Evolutionary conservation across 64 coral and sea anemone genomes (phyloP), one percentile per base, ranked within the genome.

Genomic region (Actinia equina): DNA sequence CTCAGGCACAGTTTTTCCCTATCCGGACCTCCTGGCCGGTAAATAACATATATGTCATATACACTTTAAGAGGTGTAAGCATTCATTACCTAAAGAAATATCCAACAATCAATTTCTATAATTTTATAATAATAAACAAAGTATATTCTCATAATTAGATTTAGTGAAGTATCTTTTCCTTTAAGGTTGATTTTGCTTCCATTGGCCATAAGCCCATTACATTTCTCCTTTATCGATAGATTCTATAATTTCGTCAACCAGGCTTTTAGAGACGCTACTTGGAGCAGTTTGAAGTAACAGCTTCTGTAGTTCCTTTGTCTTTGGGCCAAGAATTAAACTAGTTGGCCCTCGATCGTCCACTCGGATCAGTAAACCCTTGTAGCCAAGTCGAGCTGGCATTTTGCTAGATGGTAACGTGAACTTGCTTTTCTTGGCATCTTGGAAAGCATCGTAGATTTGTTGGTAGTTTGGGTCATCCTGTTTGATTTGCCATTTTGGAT

Each of bases 301-400:
- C 27, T 86, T 49, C 37, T 86, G 84, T 9, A 86, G 84, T 11
- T 19, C 41, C 26, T 16, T 65, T 69, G 84, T 86, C 19, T 65
- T 42, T 45, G 84, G 59, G 16, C 84, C 84, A 42, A 69, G 15
- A 69, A 86, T 69, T 26, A 86, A 65, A 69, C 45, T 44, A 7
- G 6, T 6, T 63, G 30, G 37, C n/a, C n/a, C 45, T 44, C 70
- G 60, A 3, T 12, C 51, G 43, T 41, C 69, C 17, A 69, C 61
- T 65, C 49, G 84, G 17, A 86, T 20, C 22, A 65, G 58, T 30
- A 86, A 86, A 49, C 84, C 84, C 37, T 65, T 86, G 84, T 67
- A 86, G 59, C 84, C 84, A 19, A 86, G 58, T 27, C 84, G 30
- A 44, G 84, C 43, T n/a, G 84, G 84, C 62, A 86, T 70, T 20